Percentiles rank a stretch among this genome's conserved stretches.
These are phyloP conservation scores for Saxidomus purpurata DNA, from an alignment of 1,140 invertebrate species.

Conservation along the genomic window DNA sequence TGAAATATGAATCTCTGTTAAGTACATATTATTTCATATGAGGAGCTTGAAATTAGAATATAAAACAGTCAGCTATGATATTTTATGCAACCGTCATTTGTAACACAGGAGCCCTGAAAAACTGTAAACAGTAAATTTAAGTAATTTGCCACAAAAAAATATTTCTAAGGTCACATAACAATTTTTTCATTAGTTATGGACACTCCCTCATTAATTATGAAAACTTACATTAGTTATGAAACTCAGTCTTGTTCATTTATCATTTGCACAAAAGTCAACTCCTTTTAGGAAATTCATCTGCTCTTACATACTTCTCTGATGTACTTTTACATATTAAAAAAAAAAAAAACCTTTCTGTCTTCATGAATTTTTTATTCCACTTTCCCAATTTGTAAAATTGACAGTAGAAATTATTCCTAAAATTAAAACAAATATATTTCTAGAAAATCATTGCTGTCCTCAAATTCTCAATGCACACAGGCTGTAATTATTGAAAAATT, in stretches of 20 bases:
- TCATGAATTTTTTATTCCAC: too few relatives aligned
- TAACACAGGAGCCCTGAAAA: background rate
- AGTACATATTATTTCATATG: background rate
- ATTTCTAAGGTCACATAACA: background rate
- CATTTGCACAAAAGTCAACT: too few relatives aligned
- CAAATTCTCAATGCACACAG: background rate
- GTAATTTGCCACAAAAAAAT: background rate
- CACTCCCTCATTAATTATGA: slow-evolving; percentile 6
- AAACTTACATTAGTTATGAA: too few relatives aligned
- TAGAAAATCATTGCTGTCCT: background rate
- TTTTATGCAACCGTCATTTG: background rate
- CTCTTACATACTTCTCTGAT: too few relatives aligned
- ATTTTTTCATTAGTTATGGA: background rate
- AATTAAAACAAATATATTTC: too few relatives aligned
- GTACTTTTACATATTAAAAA: too few relatives aligned
- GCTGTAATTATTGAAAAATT: slow-evolving; percentile 1
- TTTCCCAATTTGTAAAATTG: too few relatives aligned
- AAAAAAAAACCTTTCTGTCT: too few relatives aligned
- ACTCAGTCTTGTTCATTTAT: too few relatives aligned
- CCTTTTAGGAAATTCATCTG: too few relatives aligned
- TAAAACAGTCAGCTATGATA: background rate
- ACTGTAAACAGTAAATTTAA: background rate
- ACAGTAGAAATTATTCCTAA: too few relatives aligned
- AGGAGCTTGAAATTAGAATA: background rate
- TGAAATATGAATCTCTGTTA: slow-evolving; percentile 5